A percentile compares a stretch with the other conserved stretches of the same genome.
Evolutionary conservation across 2,113 vertebrate genomes (phyloP).

Genomic region (Pica pica): DNA sequence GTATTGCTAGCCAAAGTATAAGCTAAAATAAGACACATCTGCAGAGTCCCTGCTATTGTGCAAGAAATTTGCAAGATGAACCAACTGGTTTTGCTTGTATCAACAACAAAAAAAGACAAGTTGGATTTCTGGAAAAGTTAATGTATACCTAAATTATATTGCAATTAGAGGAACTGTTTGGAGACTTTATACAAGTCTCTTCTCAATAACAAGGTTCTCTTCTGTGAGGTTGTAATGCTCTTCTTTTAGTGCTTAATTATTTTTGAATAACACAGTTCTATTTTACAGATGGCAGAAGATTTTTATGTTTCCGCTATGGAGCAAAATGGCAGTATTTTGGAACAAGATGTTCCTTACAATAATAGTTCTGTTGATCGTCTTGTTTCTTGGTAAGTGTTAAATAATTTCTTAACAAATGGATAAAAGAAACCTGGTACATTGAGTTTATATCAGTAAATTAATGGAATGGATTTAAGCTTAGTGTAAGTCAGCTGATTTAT

Average conservation of each 20-base stretch:
- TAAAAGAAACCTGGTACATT: neutral
- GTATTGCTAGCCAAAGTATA: neutral
- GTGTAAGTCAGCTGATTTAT: neutral
- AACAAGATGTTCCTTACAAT: slow-evolving; percentile 93
- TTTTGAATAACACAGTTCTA: slow-evolving; percentile 8
- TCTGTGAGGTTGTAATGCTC: neutral
- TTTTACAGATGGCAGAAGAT: slow-evolving; percentile 87
- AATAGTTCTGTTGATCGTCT: slow-evolving; percentile 87
- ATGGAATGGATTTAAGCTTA: neutral
- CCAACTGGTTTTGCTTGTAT: neutral
- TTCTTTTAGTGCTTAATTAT: neutral
- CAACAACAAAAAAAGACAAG: neutral
- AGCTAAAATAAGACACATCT: neutral
- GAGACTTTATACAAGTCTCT: neutral
- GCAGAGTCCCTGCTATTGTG: neutral
- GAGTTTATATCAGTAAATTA: neutral
- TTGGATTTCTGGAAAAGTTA: neutral
- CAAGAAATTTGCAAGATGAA: neutral
- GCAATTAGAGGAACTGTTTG: neutral
- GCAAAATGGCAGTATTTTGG: slow-evolving; percentile 84
- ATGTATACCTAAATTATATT: neutral
- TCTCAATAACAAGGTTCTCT: neutral
- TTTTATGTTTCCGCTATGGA: slow-evolving; percentile 86
- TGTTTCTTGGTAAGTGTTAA: slow-evolving; percentile 87
- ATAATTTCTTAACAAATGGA: neutral